Conservation (phyloP, 1,140 invertebrate species). For the Zaprionus africanus region DNA sequence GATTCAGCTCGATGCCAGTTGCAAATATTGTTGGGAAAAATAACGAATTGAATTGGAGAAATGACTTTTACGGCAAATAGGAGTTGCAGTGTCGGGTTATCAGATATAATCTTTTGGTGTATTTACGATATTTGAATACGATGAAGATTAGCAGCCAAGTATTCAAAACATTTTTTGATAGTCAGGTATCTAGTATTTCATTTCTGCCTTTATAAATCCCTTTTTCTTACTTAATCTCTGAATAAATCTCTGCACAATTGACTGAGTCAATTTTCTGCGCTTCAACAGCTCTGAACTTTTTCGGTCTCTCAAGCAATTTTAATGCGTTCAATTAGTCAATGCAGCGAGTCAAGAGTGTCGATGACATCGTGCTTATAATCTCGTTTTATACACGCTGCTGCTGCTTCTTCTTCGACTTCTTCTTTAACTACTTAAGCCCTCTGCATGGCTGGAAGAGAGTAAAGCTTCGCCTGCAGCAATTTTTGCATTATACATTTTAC, state of each 20-base stretch:
- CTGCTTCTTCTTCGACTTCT: background rate
- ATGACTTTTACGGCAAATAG: background rate
- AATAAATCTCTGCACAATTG: background rate
- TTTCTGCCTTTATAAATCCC: no score
- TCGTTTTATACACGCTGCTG: background rate
- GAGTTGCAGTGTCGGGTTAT: background rate
- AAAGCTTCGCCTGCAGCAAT: slow-evolving; percentile 11
- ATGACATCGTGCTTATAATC: slow-evolving; percentile 10
- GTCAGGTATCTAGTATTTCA: no score
- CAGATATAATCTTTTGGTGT: no score
- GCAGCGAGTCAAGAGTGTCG: background rate
- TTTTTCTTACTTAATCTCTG: background rate
- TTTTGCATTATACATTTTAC: slow-evolving; percentile 42
- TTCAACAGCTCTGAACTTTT: background rate
- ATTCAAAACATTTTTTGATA: no score
- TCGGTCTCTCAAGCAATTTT: background rate
- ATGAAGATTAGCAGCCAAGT: no score
- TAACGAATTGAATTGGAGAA: background rate
- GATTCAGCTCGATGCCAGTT: background rate
- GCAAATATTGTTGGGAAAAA: background rate
- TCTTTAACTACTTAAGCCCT: slow-evolving; percentile 20
- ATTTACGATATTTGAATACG: no score
- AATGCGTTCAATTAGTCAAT: slow-evolving; percentile 32
- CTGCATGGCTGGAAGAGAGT: background rate
- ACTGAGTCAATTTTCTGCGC: background rate